Conservation (phyloP, 2,113 vertebrate species). For the Tetrax tetrax region DNA sequence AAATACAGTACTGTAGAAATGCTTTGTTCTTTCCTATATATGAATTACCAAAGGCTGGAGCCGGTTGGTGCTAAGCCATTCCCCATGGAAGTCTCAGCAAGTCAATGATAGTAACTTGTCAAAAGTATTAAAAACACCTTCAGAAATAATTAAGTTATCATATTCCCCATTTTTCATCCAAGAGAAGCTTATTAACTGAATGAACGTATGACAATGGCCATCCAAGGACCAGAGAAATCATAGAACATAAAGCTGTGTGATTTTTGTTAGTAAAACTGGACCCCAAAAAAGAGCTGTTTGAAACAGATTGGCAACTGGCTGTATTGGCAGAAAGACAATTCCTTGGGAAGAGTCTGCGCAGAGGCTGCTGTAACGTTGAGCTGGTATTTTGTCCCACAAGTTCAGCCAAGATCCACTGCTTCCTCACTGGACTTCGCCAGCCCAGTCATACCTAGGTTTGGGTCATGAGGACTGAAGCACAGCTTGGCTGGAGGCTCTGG, state of each 20-base stretch:
- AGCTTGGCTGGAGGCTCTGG: neutral
- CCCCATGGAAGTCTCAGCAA: neutral
- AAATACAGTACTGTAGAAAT: neutral
- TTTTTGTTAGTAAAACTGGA: neutral
- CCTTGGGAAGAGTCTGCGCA: neutral
- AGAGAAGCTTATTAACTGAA: neutral
- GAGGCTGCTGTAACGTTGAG: rapidly evolving
- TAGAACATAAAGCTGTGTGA: neutral
- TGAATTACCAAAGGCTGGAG: neutral
- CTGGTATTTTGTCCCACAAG: neutral
- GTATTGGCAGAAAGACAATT: neutral
- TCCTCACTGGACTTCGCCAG: neutral
- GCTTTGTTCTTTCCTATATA: neutral
- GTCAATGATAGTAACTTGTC: neutral
- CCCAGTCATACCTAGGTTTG: neutral
- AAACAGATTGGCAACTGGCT: neutral
- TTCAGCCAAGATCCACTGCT: neutral
- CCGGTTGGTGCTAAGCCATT: neutral
- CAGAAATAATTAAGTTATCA: neutral
- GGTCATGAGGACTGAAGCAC: neutral
- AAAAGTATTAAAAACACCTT: neutral
- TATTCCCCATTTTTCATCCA: neutral
- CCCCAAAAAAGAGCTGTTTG: neutral
- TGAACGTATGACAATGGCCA: neutral
- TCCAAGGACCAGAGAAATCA: neutral